Percentiles rank a stretch among this genome's conserved stretches.
Conservation (phyloP, 2,113 vertebrate species). For the Gavialis gangeticus region DNA sequence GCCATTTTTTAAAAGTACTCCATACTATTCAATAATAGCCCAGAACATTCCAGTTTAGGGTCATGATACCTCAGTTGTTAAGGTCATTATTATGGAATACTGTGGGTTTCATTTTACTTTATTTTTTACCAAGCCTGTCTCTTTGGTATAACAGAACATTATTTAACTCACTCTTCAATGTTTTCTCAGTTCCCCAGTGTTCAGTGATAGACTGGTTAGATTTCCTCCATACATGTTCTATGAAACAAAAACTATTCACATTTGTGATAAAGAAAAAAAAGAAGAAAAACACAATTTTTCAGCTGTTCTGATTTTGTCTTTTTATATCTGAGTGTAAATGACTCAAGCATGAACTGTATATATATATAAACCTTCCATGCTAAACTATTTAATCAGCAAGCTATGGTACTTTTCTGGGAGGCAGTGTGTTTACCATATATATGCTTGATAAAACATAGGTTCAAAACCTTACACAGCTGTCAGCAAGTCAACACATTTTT, state of each 20-base stretch:
- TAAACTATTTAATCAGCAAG: not conserved
- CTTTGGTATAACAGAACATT: not conserved
- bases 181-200: not conserved
- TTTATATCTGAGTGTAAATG: not conserved
- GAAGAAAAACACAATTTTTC: not conserved
- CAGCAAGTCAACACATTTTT: not conserved
- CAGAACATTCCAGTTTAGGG: not conserved
- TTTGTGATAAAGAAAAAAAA: not conserved
- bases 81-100: fast-evolving
- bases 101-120: not conserved
- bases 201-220: not conserved
- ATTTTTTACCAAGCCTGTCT: not conserved
- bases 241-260: not conserved
- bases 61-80: not conserved
- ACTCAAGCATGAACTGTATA: not conserved
- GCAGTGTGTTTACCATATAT: not conserved
- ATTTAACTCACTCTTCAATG: not conserved
- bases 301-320: not conserved
- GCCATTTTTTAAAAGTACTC: not conserved
- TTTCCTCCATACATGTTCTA: not conserved
- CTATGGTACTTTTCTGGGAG: not conserved
- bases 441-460: not conserved
- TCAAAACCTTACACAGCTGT: not conserved
- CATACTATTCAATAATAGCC: not conserved
- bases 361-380: not conserved